phyloP scores from a whole-genome alignment of 2,888 invertebrate species.

The Prenolepis imparis region DNA sequence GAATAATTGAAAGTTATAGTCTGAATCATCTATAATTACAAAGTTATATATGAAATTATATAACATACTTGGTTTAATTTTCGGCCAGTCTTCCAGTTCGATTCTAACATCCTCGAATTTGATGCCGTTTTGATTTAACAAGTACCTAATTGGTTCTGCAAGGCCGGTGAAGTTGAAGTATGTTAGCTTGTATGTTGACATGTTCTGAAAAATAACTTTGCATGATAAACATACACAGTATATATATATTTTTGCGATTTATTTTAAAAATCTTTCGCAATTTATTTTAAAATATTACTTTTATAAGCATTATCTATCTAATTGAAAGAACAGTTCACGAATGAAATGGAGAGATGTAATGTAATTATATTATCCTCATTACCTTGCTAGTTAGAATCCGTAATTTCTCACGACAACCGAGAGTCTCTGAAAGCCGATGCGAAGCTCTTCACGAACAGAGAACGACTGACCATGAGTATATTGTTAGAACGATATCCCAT shows the following conservation, averaged over 20 bases:
- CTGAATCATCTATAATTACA: not conserved
- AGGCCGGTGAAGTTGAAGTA: slow-evolving; percentile 86
- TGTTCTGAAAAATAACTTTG: slow-evolving; percentile 47
- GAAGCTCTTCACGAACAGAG: not conserved
- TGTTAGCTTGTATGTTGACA: slow-evolving; percentile 83
- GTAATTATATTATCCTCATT: not conserved
- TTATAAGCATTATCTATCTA: not conserved
- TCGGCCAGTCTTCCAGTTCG: slow-evolving; percentile 80
- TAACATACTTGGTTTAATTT: slow-evolving; percentile 76
- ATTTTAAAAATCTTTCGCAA: not conserved
- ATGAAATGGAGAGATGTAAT: not conserved
- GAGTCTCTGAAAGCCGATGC: not conserved
- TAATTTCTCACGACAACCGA: not conserved
- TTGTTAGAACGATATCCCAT: not conserved
- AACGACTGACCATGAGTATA: slow-evolving; percentile 8
- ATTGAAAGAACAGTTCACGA: not conserved
- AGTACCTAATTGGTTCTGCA: slow-evolving; percentile 84
- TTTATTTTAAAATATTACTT: slow-evolving; percentile 8
- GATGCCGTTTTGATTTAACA: slow-evolving; percentile 82
- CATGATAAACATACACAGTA: too few species aligned
- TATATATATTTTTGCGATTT: not conserved
- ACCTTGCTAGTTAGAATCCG: not conserved
- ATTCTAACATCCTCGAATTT: slow-evolving; percentile 85
- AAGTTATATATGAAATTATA: not conserved
- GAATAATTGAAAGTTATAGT: not conserved